Base-by-base conservation (phyloP, 2,888 invertebrate genomes). In the Nomada ferruginata region DNA sequence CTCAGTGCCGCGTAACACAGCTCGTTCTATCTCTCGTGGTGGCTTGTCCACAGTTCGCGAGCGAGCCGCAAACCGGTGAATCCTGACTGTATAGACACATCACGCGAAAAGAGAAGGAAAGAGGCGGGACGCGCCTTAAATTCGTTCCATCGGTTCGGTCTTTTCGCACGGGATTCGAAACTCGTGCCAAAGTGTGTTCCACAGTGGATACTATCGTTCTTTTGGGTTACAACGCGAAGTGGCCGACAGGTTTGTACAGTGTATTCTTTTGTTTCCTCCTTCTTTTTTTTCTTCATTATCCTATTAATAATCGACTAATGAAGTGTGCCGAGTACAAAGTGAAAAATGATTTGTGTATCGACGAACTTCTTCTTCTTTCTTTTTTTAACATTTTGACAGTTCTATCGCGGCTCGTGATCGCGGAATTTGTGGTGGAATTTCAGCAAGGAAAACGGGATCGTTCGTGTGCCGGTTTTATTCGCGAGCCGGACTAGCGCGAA, bases 141-240 rank as follows among this genome's bases (percentile, higher is more conserved):
- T 59, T 70, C 72, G 69, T 55, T 44, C 10, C 76, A 76, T 73
- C 76, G 69, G 78, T 79, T 76, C 23, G 44, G 76, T 36, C 70
- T 70, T 65, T 13, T n/a, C 59, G 77, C 85, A 80, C 78, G 85
- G 81, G 76, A 66, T 81, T 79, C 75, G 66, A 80, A 36, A 75
- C 75, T 79, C 85, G 83, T 81, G 83, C 83, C 81, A 77, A 83
- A 86, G 86, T 86, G 86, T 70, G 79, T 63, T 81, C 73, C 83
- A 82, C 76, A 85, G 83, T 85, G 86, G 83, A 86, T 85, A 85
- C 77, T 83, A 79, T 75, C 57, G 77, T 36, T 72, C 64, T 61
- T 77, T 83, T 82, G 85, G 76, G 71, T 85, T 85, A 76, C 83
- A 60, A 82, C 83, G 60, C 71, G 75, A 83, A 71, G 83, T 81